Conservation (phyloP, 2,113 vertebrate genomes). For the Chloebia gouldiae region DNA sequence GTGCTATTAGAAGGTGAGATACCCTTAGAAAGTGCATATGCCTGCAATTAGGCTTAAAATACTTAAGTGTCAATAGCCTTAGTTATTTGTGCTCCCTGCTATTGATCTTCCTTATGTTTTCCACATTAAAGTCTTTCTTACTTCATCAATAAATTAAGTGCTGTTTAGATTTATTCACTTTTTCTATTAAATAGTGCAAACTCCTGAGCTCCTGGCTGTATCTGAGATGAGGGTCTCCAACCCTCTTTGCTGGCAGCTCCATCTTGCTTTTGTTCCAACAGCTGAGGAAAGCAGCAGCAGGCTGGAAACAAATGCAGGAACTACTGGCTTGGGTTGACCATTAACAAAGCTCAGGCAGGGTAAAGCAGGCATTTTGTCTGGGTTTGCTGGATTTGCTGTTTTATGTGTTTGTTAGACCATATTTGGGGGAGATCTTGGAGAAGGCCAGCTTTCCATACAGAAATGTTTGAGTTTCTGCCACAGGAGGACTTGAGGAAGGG, state of each 20-base stretch:
- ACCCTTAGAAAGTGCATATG: constrained; percentile 85
- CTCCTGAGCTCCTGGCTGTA: neutral
- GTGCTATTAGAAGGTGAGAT: constrained; percentile 83
- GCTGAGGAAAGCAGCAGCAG: neutral
- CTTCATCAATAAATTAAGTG: constrained; percentile 65
- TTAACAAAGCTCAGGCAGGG: neutral
- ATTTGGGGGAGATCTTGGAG: neutral
- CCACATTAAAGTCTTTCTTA: constrained; percentile 53
- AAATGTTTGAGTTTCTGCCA: neutral
- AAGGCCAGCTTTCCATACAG: neutral
- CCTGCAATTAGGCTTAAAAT: constrained; percentile 82
- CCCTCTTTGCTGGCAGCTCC: neutral
- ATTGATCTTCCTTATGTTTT: constrained; percentile 70
- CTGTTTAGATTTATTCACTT: constrained; percentile 60
- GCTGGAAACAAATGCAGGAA: neutral
- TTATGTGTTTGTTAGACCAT: accelerated
- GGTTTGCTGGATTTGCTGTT: neutral
- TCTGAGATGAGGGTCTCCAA: neutral
- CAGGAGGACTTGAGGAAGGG: neutral
- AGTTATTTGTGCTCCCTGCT: constrained; percentile 71
- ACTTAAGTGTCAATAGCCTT: constrained; percentile 76
- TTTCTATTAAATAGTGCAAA: constrained; percentile 1
- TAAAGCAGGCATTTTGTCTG: neutral
- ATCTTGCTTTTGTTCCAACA: neutral
- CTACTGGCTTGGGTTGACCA: neutral